A percentile compares a stretch with the other conserved stretches of the same genome.
Evolutionary conservation across 2,797 vertebrate genomes (phyloP).

Genomic region (Benthosema pterotum): DNA sequence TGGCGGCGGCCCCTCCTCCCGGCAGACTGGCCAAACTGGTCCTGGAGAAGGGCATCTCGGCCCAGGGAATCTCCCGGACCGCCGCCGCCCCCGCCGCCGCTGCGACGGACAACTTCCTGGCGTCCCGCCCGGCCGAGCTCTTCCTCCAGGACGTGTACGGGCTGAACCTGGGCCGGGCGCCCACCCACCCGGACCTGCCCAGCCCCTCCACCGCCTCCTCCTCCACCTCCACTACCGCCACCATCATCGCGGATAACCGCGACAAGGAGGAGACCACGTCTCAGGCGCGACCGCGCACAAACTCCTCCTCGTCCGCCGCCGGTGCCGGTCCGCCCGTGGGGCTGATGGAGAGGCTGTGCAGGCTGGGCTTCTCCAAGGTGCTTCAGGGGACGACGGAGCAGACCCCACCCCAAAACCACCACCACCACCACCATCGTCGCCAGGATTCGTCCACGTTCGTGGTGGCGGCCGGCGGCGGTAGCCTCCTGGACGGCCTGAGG

Average conservation of each 20-base stretch:
- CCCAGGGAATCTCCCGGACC: slow-evolving; percentile 87
- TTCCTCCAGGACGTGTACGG: slow-evolving; percentile 95
- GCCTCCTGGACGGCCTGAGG: slow-evolving; percentile 89
- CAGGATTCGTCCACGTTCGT: slow-evolving; percentile 86
- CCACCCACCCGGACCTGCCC: slow-evolving; percentile 70
- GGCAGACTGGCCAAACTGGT: slow-evolving; percentile 88
- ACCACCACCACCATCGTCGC: slow-evolving; percentile 30
- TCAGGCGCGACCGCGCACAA: slow-evolving; percentile 11
- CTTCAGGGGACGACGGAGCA: slow-evolving; percentile 70
- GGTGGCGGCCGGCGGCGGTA: slow-evolving; percentile 86
- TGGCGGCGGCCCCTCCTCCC: slow-evolving; percentile 60
- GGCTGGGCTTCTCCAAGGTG: slow-evolving; percentile 87
- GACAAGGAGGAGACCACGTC: not conserved
- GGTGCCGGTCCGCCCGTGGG: slow-evolving; percentile 77
- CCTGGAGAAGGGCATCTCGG: slow-evolving; percentile 93
- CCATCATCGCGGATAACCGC: not conserved
- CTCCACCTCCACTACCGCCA: too few species aligned
- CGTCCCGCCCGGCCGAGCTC: slow-evolving; percentile 93
- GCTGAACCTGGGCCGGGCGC: slow-evolving; percentile 80
- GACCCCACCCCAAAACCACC: slow-evolving; percentile 46
- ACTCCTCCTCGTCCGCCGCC: too few species aligned
- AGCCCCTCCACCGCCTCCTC: slow-evolving; percentile 58
- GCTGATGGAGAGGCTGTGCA: slow-evolving; percentile 89
- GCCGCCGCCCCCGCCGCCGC: slow-evolving; percentile 66
- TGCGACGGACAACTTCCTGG: slow-evolving; percentile 91